Evolutionary conservation across 1,140 invertebrate species (phyloP).

Genomic region (Drosophila malerkotliana): DNA sequence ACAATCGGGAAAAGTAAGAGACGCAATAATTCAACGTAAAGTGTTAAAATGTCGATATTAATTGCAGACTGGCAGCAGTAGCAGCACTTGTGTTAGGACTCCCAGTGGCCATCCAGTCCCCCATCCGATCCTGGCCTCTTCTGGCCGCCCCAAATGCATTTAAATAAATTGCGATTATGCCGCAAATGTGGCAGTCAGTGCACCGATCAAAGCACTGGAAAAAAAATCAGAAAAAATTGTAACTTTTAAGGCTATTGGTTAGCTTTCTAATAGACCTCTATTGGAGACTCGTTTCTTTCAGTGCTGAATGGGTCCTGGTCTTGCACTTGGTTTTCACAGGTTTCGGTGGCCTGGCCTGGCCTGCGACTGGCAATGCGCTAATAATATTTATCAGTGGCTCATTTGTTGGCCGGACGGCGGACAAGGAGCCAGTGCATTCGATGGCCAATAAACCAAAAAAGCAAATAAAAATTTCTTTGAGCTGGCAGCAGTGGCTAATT

Average conservation of each 20-base stretch:
- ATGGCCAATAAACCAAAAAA: slow-evolving; percentile 72
- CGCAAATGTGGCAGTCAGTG: slow-evolving; percentile 73
- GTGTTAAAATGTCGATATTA: slow-evolving; percentile 83
- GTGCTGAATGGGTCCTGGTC: slow-evolving; percentile 9
- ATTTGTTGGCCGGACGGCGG: slow-evolving; percentile 71
- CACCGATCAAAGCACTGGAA: slow-evolving; percentile 14
- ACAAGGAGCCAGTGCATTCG: slow-evolving; percentile 26
- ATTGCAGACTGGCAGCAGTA: slow-evolving; percentile 62
- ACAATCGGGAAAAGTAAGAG: slow-evolving; percentile 74
- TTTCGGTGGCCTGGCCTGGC: slow-evolving; percentile 12
- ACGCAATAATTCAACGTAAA: slow-evolving; percentile 79
- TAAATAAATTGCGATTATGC: slow-evolving; percentile 82
- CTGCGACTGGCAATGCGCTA: slow-evolving; percentile 62
- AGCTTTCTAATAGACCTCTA: no score
- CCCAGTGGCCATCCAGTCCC: slow-evolving; percentile 7
- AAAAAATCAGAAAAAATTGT: slow-evolving; percentile 3
- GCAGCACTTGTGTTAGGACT: slow-evolving; percentile 21
- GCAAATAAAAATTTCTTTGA: slow-evolving; percentile 62
- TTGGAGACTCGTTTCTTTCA: neutral
- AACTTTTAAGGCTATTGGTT: neutral
- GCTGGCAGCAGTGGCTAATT: slow-evolving; percentile 51
- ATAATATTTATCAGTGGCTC: slow-evolving; percentile 82
- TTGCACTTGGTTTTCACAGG: slow-evolving; percentile 26
- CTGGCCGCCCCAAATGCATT: slow-evolving; percentile 49
- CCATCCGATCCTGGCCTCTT: neutral